Percentiles rank a stretch among this genome's conserved stretches.
These are phyloP conservation scores for Rhinophrynus dorsalis DNA, from an alignment of 2,797 vertebrate species.

Conservation along the genomic window DNA sequence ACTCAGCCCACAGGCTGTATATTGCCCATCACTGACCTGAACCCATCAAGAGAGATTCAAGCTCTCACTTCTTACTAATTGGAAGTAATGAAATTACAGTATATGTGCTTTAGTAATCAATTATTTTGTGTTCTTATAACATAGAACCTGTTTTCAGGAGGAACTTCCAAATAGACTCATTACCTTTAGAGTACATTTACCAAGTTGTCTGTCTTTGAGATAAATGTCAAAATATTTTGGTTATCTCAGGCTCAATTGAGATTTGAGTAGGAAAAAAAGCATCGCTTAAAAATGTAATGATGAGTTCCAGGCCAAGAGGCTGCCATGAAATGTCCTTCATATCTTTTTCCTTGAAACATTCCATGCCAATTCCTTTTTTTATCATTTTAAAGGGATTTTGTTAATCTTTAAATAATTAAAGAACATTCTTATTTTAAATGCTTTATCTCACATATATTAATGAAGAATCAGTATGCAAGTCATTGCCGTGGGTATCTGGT, in stretches of 20 bases:
- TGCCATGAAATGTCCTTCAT: background rate
- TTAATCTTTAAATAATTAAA: conserved; percentile 46
- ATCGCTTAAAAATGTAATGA: conserved; percentile 31
- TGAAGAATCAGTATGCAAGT: background rate
- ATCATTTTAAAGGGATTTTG: conserved; percentile 4
- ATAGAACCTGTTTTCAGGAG: background rate
- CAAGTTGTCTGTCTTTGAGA: background rate
- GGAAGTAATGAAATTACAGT: too few relatives aligned
- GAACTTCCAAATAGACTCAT: background rate
- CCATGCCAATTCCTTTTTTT: background rate
- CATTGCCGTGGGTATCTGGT: background rate
- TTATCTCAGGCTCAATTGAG: conserved; percentile 28
- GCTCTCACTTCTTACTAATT: too few relatives aligned
- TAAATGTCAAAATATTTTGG: conserved; percentile 34
- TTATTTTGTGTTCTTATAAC: too few relatives aligned
- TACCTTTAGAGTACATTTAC: background rate
- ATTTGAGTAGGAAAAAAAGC: conserved; percentile 25
- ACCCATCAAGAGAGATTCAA: too few relatives aligned
- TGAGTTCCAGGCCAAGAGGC: conserved; percentile 6
- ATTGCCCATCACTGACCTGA: too few relatives aligned
- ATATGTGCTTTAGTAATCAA: too few relatives aligned
- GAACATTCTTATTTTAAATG: conserved; percentile 52
- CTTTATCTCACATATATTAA: conserved; percentile 26
- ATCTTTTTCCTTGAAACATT: conserved; percentile 2
- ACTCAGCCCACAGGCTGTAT: too few relatives aligned